Evolutionary conservation across 2,113 vertebrate genomes (phyloP).

Genomic region (Gulo gulo): DNA sequence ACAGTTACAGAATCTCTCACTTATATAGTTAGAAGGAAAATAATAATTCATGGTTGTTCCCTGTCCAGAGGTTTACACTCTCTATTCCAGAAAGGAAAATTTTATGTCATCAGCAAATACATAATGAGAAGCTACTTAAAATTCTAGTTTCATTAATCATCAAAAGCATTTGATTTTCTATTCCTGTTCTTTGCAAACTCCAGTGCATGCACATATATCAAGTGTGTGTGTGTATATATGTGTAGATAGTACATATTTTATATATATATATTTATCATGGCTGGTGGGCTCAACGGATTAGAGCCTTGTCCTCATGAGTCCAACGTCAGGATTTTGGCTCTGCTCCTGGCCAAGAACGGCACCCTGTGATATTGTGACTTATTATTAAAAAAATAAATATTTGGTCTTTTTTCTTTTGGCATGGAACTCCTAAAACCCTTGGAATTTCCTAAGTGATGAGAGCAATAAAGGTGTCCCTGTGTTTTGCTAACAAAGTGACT

Average conservation of each 20-base stretch:
- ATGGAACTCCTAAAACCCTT: neutral
- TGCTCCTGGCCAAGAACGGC: neutral
- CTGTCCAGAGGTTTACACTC: neutral
- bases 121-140: neutral
- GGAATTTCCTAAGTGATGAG: neutral
- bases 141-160: neutral
- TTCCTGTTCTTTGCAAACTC: neutral
- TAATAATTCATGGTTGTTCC: neutral
- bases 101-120: conserved; percentile 5
- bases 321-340: neutral
- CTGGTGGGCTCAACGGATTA: neutral
- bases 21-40: conserved; percentile 21
- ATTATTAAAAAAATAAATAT: neutral
- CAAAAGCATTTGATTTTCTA: neutral
- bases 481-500: neutral
- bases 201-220: neutral
- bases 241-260: neutral
- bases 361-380: neutral
- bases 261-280: neutral
- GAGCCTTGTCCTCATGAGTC: neutral
- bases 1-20: neutral
- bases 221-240: neutral
- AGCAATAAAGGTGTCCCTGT: neutral
- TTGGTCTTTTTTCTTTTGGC: neutral
- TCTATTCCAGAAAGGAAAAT: conserved; percentile 21